Evolutionary conservation across 2,888 invertebrate genomes (phyloP), one percentile per base, ranked within the genome.

Genomic region (Phymatocera aterrima): DNA sequence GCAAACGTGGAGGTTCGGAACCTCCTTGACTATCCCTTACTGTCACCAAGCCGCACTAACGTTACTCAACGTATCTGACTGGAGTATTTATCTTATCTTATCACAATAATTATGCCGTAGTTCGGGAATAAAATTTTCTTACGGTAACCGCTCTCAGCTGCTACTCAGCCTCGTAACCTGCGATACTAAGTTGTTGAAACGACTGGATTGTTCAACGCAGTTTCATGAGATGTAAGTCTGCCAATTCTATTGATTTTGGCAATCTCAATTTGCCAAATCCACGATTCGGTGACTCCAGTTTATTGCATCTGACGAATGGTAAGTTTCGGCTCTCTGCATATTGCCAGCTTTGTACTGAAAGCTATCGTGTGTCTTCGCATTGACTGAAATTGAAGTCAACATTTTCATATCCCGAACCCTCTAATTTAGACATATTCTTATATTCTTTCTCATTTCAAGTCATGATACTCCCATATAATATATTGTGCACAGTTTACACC

Each of bases 11-110:
- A 15, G 15, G 8, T 60, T 4, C 24, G 24, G 60, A 28, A 60
- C 60, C 60, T 60, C 51, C n/a, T 51, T 51, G 18, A 72, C 72
- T 51, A 21, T 51, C 51, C 51, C 37, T 72, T 34, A 72, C 72
- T 51, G 72, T 48, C 48, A 51, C 48, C 31, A 34, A 72, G 72
- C 48, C 34, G 51, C 31, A 72, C 48, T 48, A 48, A 18, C 31
- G 31, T 51, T 72, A 31, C 51, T 72, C 51, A 34, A 34, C 34
- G 31, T 31, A 72, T 51, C 72, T 34, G 51, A 34, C 48, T 51
- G 34, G 8, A 72, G 21, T 51, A 31, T 8, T 51, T 51, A 34
- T 31, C 72, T 51, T 31, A 72, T 72, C 34, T n/a, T n/a, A n/a
- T n/a, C n/a, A n/a, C 51, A 51, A 72, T 72, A 51, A 72, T 51